Conservation (phyloP, 2,797 vertebrate genomes). For the Brachymystax lenok region DNA sequence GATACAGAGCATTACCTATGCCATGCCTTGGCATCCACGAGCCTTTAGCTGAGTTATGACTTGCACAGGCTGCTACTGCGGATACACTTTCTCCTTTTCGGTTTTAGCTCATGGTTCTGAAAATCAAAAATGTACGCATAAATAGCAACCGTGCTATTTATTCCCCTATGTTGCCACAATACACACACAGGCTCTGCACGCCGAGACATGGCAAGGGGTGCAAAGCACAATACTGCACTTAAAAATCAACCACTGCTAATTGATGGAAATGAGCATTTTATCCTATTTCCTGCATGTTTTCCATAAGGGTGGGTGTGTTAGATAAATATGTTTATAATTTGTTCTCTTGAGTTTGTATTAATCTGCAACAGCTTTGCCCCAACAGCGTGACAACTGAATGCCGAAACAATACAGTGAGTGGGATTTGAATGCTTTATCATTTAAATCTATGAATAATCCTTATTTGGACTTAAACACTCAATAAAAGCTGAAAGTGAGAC, state of each 20-base stretch:
- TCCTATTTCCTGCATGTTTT: slow-evolving; percentile 21
- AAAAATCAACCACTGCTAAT: slow-evolving; percentile 20
- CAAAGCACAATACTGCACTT: slow-evolving; percentile 33
- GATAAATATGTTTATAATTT: slow-evolving; percentile 30
- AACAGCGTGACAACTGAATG: background rate
- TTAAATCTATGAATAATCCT: no score
- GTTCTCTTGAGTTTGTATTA: slow-evolving; percentile 4
- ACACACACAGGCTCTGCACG: slow-evolving; percentile 14
- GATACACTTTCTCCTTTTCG: background rate
- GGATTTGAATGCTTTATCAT: background rate
- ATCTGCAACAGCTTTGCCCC: slow-evolving; percentile 12
- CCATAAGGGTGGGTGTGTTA: slow-evolving; percentile 13
- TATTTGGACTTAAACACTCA: no score
- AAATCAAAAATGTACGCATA: background rate
- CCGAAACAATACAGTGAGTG: background rate
- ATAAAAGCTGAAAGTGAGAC: no score
- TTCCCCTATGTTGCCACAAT: slow-evolving; percentile 39
- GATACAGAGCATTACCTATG: background rate
- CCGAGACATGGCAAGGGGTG: slow-evolving; percentile 4
- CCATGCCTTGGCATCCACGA: background rate
- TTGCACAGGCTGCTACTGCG: background rate
- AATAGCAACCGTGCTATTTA: slow-evolving; percentile 30
- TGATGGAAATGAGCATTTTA: slow-evolving; percentile 20
- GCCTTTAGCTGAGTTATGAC: background rate
- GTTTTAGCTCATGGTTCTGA: background rate